Evolutionary conservation across 2,797 vertebrate genomes (phyloP).

Genomic region (Sebastes variabilis): DNA sequence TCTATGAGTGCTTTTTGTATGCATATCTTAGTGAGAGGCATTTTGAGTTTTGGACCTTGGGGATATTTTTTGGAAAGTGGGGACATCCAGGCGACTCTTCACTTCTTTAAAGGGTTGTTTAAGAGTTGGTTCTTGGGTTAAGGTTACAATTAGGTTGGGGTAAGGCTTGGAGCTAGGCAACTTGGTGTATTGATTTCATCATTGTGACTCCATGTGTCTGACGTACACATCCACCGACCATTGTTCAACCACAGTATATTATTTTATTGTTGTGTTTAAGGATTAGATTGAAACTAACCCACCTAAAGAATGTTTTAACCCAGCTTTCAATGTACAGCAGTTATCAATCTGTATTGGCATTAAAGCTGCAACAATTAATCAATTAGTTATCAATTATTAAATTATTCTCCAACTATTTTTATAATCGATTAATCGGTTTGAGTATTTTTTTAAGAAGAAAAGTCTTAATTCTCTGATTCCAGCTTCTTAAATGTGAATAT

Average conservation of each 20-base stretch:
- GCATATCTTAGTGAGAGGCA: fast-evolving
- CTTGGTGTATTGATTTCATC: not conserved
- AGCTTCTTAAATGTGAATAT: too few species aligned
- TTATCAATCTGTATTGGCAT: fast-evolving
- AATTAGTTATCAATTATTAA: too few species aligned
- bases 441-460: too few species aligned
- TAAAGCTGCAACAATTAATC: too few species aligned
- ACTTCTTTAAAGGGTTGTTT: not conserved
- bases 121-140: not conserved
- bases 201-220: not conserved
- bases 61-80: not conserved
- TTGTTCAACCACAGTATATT: not conserved
- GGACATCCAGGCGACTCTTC: not conserved
- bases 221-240: not conserved
- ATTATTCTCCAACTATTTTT: fast-evolving
- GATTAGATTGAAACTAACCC: not conserved
- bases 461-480: too few species aligned
- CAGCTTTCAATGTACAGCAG: fast-evolving
- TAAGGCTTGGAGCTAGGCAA: too few species aligned
- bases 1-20: not conserved
- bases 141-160: not conserved
- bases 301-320: not conserved
- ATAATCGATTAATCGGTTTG: too few species aligned
- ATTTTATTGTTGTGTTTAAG: not conserved
- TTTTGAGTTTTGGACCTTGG: not conserved